A percentile compares a stretch with the other conserved stretches of the same genome.
phyloP scores from a whole-genome alignment of 2,888 invertebrate genomes.

The Andricus curvator region DNA sequence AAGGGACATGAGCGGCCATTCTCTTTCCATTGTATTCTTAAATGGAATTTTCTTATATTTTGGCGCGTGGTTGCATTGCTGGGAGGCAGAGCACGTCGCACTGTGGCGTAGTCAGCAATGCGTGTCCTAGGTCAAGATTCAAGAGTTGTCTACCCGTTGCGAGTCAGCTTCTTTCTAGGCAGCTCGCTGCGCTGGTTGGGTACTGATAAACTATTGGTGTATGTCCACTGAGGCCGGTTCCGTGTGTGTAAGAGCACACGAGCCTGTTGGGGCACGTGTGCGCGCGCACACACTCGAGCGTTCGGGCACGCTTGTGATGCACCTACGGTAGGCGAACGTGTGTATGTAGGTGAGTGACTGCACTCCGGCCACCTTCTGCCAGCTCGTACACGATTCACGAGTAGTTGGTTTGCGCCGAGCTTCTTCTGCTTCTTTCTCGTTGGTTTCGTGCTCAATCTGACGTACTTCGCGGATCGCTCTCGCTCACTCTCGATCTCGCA shows the following conservation, averaged over 20 bases:
- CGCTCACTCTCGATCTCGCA: conserved; percentile 69
- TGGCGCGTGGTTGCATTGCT: conserved; percentile 41
- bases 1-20: no score
- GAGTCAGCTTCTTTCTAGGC: conserved; percentile 66
- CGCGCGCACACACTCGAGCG: conserved; percentile 3
- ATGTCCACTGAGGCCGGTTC: neutral
- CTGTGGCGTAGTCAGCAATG: conserved; percentile 72
- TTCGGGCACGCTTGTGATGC: conserved; percentile 12
- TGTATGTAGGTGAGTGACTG: conserved; percentile 55
- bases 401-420: conserved; percentile 8
- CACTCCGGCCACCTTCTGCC: conserved; percentile 46
- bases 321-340: neutral
- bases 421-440: conserved; percentile 33
- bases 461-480: conserved; percentile 42
- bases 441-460: conserved; percentile 34
- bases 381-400: conserved; percentile 38
- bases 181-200: conserved; percentile 25
- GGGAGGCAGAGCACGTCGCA: conserved; percentile 64
- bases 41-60: neutral
- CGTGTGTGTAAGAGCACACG: neutral
- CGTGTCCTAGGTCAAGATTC: conserved; percentile 76
- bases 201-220: conserved; percentile 15
- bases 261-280: conserved; percentile 8
- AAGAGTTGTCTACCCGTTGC: conserved; percentile 64
- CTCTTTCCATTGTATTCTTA: no score